Base-by-base conservation (phyloP, 2,888 invertebrate species). In the Epinotia brunnichana region DNA sequence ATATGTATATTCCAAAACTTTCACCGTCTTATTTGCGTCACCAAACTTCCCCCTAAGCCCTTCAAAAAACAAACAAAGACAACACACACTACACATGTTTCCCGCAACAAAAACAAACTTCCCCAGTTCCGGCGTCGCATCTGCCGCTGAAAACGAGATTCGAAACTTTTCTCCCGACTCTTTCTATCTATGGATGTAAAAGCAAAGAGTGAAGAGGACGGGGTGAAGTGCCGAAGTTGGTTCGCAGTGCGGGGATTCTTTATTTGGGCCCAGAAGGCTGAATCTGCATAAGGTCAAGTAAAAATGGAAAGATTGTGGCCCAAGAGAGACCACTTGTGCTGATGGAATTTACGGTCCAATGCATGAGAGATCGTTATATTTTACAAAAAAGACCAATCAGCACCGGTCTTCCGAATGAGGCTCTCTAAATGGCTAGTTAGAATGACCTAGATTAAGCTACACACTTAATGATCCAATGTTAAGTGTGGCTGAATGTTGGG, bases 41-140 rank as follows among this genome's bases (percentile, higher is more conserved):
- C 57, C 57, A 56, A 66, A 19, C 41, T 41, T 56, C 13, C n/a
- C 51, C 39, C 66, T 17, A 56, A 41, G 24, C 54, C 54, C 41
- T 56, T 41, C 24, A 19, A 56, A 66, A 66, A 56, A 41, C 66
- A 41, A 54, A 66, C 41, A 41, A 56, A 64, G 21, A 21, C 41
- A 59, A 13, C 51, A 64, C 39, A 39, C 54, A 64, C 39, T 54
- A 64, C 54, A 64, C 54, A 64, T 41, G 64, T 39, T 54, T 39
- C 64, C 19, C 1, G 11, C 15, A 39, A 39, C 48, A 48, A 48
- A 44, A 44, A 48, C 29, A 57, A 66, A 66, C 66, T 56, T 56
- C 0, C 9, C 53, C 39, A 54, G 35, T 64, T 54, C 54, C 13
- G 19, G 11, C 29, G 35, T 41, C 54, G 11, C 66, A 66, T 66